These are phyloP conservation scores for Brachionus angularis DNA, from an alignment of 1,140 invertebrate species.

Conservation along the genomic window DNA sequence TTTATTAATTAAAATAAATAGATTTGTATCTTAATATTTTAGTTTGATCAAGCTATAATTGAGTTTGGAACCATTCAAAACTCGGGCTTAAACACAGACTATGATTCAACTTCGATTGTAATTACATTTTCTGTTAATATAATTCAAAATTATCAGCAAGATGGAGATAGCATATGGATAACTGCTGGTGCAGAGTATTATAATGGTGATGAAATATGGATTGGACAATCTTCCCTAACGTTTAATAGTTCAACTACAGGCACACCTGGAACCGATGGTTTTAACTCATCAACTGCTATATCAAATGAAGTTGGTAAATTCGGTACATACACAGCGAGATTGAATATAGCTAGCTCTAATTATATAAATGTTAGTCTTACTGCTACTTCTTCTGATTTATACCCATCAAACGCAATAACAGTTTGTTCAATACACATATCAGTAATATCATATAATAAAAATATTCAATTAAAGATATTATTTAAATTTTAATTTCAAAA, in stretches of 20 bases:
- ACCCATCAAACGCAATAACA: neutral
- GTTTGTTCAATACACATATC: conserved; percentile 13
- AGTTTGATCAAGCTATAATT: conserved; percentile 58
- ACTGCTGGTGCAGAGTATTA: conserved; percentile 60
- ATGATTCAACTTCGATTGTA: conserved; percentile 45
- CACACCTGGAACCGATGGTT: neutral
- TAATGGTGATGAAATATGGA: conserved; percentile 57
- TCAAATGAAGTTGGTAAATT: conserved; percentile 23
- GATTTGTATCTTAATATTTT: no score
- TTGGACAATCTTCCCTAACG: conserved; percentile 54
- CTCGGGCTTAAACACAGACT: conserved; percentile 34
- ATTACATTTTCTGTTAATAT: conserved; percentile 56
- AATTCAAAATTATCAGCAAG: conserved; percentile 50
- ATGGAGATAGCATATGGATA: conserved; percentile 52
- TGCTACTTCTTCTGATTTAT: neutral
- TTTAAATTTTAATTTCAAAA: neutral
- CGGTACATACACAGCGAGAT: neutral
- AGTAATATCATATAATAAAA: neutral
- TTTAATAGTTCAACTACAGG: neutral
- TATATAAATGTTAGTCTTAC: neutral
- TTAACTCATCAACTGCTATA: neutral
- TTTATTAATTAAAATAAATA: conserved; percentile 33
- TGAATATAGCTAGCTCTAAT: neutral
- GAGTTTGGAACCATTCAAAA: conserved; percentile 56
- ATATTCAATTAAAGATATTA: neutral